phyloP scores from a whole-genome alignment of 2,888 invertebrate species.

The Antitype chi region DNA sequence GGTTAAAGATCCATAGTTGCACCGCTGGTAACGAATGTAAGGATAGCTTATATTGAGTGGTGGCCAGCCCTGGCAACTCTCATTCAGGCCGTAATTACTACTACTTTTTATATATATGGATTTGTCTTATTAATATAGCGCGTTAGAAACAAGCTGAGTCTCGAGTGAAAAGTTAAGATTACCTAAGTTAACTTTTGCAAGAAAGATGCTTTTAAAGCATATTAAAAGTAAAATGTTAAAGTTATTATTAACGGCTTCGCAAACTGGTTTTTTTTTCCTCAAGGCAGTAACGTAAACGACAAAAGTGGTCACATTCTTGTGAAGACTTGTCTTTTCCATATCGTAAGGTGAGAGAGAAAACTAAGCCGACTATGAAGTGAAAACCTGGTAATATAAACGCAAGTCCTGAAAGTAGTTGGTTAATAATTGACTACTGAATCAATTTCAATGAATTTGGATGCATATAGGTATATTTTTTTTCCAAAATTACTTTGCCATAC shows the following conservation, averaged over 20 bases:
- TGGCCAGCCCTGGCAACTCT: background rate
- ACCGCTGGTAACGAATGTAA: background rate
- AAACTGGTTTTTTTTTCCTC: background rate
- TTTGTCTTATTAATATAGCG: constrained; percentile 57
- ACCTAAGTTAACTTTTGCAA: background rate
- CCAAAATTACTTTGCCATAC: too few species aligned
- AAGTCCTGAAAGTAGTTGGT: too few species aligned
- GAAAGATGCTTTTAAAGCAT: background rate
- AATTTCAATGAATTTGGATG: too few species aligned
- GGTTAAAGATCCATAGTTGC: too few species aligned
- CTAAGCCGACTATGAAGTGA: background rate
- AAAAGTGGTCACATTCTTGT: background rate
- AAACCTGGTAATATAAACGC: too few species aligned
- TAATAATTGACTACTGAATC: too few species aligned
- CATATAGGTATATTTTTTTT: too few species aligned
- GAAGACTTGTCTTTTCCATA: background rate
- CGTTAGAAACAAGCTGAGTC: constrained; percentile 61
- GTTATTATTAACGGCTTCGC: constrained; percentile 4
- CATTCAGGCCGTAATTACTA: background rate
- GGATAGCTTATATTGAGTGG: background rate
- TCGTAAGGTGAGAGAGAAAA: background rate
- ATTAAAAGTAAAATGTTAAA: background rate
- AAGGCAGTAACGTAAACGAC: background rate
- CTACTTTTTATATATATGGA: constrained; percentile 11
- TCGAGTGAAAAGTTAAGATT: constrained; percentile 68